phyloP scores from a whole-genome alignment of 1,140 invertebrate genomes.

The Drosophila auraria region DNA sequence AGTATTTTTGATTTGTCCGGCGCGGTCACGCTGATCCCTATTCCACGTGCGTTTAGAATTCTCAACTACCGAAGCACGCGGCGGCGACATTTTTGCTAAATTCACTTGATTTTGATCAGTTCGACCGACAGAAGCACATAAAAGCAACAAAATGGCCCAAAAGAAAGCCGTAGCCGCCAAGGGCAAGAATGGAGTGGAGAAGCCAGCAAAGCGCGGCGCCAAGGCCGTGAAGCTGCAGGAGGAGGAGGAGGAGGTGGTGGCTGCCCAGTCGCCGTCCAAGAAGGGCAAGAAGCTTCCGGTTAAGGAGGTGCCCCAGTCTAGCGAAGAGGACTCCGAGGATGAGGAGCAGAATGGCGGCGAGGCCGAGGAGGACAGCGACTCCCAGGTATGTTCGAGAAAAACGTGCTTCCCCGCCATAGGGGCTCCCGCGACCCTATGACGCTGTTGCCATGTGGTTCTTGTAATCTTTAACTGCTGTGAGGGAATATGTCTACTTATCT shows the following conservation, averaged over 20 bases:
- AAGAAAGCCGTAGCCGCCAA: constrained; percentile 48
- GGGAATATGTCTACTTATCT: not conserved
- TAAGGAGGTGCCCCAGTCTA: constrained; percentile 36
- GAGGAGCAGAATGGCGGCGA: constrained; percentile 35
- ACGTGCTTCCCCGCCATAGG: not conserved
- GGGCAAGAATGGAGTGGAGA: constrained; percentile 39
- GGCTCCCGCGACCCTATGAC: not conserved
- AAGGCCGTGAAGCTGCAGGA: constrained; percentile 30
- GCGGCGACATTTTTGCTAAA: not conserved
- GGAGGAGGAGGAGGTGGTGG: constrained; percentile 37
- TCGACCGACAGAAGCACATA: not conserved
- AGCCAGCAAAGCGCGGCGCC: constrained; percentile 32
- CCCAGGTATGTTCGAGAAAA: constrained; percentile 41
- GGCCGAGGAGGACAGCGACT: constrained; percentile 45
- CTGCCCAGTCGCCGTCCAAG: constrained; percentile 28
- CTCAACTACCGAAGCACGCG: constrained; percentile 5
- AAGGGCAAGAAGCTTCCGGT: constrained; percentile 44
- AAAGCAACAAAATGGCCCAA: constrained; percentile 49
- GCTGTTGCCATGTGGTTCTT: constrained; percentile 9
- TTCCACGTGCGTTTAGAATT: constrained; percentile 16
- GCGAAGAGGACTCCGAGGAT: constrained; percentile 60
- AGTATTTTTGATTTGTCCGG: too few species aligned
- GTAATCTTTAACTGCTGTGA: not conserved
- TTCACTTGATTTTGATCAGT: not conserved
- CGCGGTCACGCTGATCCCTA: too few species aligned